Evolutionary conservation across 2,888 invertebrate species (phyloP).

Genomic region (Luffia ferchaultella): DNA sequence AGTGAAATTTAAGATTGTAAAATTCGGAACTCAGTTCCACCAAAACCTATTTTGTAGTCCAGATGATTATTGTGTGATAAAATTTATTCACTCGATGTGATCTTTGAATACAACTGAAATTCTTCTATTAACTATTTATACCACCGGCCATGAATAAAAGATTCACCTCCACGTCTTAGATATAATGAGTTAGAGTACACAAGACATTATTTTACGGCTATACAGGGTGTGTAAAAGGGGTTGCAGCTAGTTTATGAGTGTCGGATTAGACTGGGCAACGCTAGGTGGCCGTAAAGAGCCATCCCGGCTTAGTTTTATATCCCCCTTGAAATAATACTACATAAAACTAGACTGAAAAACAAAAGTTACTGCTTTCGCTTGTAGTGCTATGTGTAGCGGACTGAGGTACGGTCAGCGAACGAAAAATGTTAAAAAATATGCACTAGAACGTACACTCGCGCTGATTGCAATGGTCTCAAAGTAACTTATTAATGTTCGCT

Average conservation of each 20-base stretch:
- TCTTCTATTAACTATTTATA: too few species aligned
- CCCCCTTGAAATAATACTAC: slow-evolving; percentile 60
- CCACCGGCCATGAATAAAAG: too few species aligned
- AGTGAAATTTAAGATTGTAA: too few species aligned
- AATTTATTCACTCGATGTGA: too few species aligned
- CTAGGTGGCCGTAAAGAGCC: slow-evolving; percentile 36
- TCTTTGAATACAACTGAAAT: too few species aligned
- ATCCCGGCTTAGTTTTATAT: slow-evolving; percentile 54
- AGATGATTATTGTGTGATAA: too few species aligned
- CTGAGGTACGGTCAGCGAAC: slow-evolving; percentile 24
- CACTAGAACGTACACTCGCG: neutral
- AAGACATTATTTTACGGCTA: slow-evolving; percentile 37
- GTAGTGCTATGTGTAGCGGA: slow-evolving; percentile 24
- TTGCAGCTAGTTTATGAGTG: slow-evolving; percentile 33
- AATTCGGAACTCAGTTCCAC: too few species aligned
- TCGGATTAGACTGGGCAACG: slow-evolving; percentile 36
- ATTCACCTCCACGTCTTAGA: too few species aligned
- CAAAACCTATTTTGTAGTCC: too few species aligned
- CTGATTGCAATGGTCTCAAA: too few species aligned
- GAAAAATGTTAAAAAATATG: slow-evolving; percentile 9
- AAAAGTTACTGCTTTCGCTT: slow-evolving; percentile 40
- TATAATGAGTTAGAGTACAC: too few species aligned
- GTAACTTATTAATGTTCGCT: too few species aligned
- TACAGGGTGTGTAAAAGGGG: slow-evolving; percentile 50
- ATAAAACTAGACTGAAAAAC: slow-evolving; percentile 66